Evolutionary conservation across 2,888 invertebrate genomes (phyloP), one percentile per base, ranked within the genome.

Genomic region (Orthosia gracilis): DNA sequence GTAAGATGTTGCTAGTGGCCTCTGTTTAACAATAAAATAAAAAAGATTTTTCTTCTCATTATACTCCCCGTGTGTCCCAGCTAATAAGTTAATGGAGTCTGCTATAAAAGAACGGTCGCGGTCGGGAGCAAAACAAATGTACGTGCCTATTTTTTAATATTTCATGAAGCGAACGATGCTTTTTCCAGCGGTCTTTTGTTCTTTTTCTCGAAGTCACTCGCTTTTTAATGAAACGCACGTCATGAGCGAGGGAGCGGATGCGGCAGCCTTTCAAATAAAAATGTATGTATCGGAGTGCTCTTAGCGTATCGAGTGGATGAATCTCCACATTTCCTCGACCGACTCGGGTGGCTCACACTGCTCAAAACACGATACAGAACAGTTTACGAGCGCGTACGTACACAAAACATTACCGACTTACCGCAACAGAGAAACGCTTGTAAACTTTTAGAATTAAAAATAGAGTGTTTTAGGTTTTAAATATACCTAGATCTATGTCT

Each of bases 141-240:
- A 78, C 78, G 80, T 80, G 84, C 78, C 80, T 87, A 86, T 83
- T 87, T 87, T 88, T 87, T 88, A 77, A 86, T 87, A 85, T 87
- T 89, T 87, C 78, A 86, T 84, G 80, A 78, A 80, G 73, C 75
- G 78, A 79, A 80, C 78, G 79, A 83, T 83, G 87, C 78, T 85
- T 82, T 74, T 83, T 73, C 79, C 78, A 76, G 80, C 73, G 70
- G 71, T 82, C 86, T 84, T 90, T 89, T 90, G 88, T 88, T 89
- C 76, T 84, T 85, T 83, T 84, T 75, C 83, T 86, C 74, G 74
- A 79, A 89, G 87, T 86, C 77, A 82, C 85, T 87, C 74, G 83
- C 80, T 85, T 87, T 89, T 87, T 90, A 89, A 90, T 91, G 85
- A 91, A 91, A 90, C 85, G 87, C 85, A 84, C 76, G 84, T 87